Evolutionary conservation across 1,140 invertebrate species (phyloP).

Genomic region (Acromyrmex heyeri): DNA sequence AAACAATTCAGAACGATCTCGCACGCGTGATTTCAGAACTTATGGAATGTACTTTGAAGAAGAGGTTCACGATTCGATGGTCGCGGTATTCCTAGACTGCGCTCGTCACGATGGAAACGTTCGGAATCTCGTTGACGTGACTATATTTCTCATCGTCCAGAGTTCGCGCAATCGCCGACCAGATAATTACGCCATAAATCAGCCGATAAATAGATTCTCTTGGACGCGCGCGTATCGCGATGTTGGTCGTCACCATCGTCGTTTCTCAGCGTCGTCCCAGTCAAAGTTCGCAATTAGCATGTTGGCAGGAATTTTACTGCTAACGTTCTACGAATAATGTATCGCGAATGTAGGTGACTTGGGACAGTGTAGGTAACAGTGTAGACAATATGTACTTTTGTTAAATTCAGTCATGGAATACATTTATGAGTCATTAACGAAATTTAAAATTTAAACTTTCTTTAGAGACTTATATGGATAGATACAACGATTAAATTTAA

Average conservation of each 20-base stretch:
- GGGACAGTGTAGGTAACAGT: too few relatives aligned
- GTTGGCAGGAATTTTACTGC: constrained; percentile 9
- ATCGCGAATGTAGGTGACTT: background rate
- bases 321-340: background rate
- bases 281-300: constrained; percentile 37
- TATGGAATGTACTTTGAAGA: constrained; percentile 70
- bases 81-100: constrained; percentile 14
- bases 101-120: constrained; percentile 68
- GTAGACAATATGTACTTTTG: too few relatives aligned
- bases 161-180: constrained; percentile 67
- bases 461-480: too few relatives aligned
- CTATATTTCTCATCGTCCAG: constrained; percentile 69
- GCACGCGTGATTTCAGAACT: constrained; percentile 66
- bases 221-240: constrained; percentile 46
- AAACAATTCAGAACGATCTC: constrained; percentile 65
- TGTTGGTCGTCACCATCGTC: background rate
- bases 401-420: too few relatives aligned
- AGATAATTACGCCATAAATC: constrained; percentile 73
- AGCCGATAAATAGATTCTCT: constrained; percentile 68
- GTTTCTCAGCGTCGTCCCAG: background rate
- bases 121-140: constrained; percentile 73
- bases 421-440: too few relatives aligned
- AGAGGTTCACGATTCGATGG: constrained; percentile 23
- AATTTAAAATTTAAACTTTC: too few relatives aligned
- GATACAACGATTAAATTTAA: too few relatives aligned